Percentiles rank a stretch among this genome's conserved stretches.
These are phyloP conservation scores for Sus scrofa DNA, from an alignment of 2,113 vertebrate genomes.

Conservation along the genomic window DNA sequence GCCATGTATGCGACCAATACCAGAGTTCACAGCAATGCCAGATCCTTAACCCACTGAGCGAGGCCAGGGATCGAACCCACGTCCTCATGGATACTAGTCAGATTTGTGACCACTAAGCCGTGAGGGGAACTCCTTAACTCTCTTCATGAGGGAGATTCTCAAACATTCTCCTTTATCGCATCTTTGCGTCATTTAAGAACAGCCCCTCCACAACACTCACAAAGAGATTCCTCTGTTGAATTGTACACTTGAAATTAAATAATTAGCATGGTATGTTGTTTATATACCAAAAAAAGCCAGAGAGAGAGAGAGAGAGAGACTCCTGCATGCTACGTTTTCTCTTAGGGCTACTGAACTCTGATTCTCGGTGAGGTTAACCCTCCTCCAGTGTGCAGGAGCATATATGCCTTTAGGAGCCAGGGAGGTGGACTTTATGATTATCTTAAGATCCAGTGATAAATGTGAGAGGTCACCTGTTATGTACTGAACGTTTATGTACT, in stretches of 20 bases:
- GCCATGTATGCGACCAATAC: too few relatives aligned
- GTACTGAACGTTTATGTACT: not conserved
- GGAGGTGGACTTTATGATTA: not conserved
- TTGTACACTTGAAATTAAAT: not conserved
- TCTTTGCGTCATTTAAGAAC: not conserved
- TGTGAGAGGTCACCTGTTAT: not conserved
- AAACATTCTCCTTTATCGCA: not conserved
- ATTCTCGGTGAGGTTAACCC: not conserved
- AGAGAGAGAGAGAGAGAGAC: not conserved
- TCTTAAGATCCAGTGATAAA: not conserved
- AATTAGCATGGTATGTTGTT: not conserved
- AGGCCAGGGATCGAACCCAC: too few relatives aligned
- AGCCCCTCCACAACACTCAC: not conserved
- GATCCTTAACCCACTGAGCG: too few relatives aligned
- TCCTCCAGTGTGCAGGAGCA: not conserved
- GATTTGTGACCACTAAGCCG: too few relatives aligned
- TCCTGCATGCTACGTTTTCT: not conserved
- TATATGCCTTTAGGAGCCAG: not conserved
- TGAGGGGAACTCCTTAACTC: too few relatives aligned
- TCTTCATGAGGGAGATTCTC: not conserved
- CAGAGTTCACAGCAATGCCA: too few relatives aligned
- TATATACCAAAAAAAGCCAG: not conserved
- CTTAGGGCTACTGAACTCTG: not conserved
- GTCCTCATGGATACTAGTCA: too few relatives aligned
- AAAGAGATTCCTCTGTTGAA: not conserved